These are phyloP conservation scores for Pelobates fuscus DNA, from an alignment of 2,113 vertebrate genomes.

Conservation along the genomic window DNA sequence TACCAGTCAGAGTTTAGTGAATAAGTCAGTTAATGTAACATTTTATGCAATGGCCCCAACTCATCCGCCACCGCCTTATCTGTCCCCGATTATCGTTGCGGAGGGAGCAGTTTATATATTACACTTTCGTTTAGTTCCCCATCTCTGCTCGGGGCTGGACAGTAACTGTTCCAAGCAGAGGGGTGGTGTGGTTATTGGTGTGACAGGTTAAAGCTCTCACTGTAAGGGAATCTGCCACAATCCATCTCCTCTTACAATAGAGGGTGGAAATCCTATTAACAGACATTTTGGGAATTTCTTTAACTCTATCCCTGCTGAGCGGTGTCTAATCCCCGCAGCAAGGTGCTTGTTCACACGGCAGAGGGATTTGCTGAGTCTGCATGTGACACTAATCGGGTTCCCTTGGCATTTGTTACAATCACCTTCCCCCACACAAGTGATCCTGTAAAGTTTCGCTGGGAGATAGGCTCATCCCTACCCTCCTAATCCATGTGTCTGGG, in stretches of 20 bases:
- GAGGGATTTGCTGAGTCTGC: slow-evolving; percentile 39
- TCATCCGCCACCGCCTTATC: no score
- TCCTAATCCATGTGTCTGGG: no score
- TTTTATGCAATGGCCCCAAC: no score
- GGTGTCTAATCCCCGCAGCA: not conserved
- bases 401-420: slow-evolving; percentile 11
- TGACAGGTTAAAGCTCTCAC: not conserved
- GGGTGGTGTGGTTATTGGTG: not conserved
- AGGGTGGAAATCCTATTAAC: not conserved
- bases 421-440: slow-evolving; percentile 5
- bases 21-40: no score
- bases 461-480: not conserved
- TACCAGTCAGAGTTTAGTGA: no score
- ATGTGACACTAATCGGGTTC: slow-evolving; percentile 30
- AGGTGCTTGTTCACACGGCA: not conserved
- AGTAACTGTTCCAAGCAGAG: not conserved
- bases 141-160: no score
- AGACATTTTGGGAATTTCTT: not conserved
- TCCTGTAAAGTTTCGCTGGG: not conserved
- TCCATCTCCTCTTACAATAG: not conserved
- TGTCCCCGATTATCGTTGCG: no score
- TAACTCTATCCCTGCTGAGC: not conserved
- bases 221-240: not conserved
- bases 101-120: no score
- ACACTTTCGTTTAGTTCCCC: no score